Evolutionary conservation across 2,113 vertebrate genomes (phyloP).

Genomic region (Plotosus lineatus): DNA sequence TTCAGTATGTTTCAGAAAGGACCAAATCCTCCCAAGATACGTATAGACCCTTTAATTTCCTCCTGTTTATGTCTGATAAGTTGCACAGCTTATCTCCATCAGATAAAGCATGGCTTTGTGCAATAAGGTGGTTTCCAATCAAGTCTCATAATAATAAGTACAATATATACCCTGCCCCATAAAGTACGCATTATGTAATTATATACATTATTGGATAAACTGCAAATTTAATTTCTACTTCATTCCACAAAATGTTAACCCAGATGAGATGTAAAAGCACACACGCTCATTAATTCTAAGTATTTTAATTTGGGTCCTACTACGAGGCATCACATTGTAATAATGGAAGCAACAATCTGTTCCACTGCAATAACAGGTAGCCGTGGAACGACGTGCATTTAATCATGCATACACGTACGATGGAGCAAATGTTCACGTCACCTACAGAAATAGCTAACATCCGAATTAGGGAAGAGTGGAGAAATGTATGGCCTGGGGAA

Average conservation of each 20-base stretch:
- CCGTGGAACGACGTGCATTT: not conserved
- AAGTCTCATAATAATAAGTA: not conserved
- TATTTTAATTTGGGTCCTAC: not conserved
- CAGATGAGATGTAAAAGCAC: constrained; percentile 18
- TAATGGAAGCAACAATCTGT: constrained; percentile 27
- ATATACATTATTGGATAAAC: not conserved
- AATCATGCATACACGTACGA: constrained; percentile 3
- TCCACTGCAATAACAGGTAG: constrained; percentile 4
- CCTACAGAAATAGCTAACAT: not conserved
- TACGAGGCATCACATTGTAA: not conserved
- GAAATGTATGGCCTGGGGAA: not conserved
- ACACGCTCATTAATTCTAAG: not conserved
- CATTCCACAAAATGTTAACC: not conserved
- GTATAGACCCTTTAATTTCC: constrained; percentile 21
- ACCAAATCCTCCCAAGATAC: constrained; percentile 1
- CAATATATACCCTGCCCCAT: not conserved
- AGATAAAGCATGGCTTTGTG: not conserved
- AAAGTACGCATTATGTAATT: not conserved
- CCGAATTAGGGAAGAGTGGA: constrained; percentile 6
- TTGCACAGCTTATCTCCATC: not conserved
- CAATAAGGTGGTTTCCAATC: not conserved
- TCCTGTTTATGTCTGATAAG: not conserved
- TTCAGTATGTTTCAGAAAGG: not conserved
- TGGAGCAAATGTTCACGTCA: not conserved
- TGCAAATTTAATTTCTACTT: not conserved